phyloP scores from a whole-genome alignment of 2,888 invertebrate genomes.

The Lepetodrilus schrolli region DNA sequence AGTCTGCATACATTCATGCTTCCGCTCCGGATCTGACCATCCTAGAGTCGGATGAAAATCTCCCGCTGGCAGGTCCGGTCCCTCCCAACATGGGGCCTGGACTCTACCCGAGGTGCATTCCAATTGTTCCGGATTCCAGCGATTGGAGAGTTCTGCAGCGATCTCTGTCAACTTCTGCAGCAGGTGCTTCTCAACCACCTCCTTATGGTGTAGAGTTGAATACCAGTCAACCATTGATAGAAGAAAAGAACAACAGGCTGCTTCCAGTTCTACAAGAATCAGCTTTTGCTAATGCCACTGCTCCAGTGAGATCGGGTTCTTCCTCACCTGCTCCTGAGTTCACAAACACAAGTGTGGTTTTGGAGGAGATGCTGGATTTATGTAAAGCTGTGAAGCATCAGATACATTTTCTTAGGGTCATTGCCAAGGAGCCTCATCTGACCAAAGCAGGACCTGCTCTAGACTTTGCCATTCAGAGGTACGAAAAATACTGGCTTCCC shows the following conservation, averaged over 20 bases:
- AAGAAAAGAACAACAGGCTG: neutral
- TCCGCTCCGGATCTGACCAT: neutral
- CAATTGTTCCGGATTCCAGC: neutral
- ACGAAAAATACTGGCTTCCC: conserved; percentile 76
- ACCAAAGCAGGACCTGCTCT: conserved; percentile 60
- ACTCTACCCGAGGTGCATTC: conserved; percentile 4
- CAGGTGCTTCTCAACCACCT: neutral
- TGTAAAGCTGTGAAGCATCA: conserved; percentile 53
- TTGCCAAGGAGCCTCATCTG: conserved; percentile 54
- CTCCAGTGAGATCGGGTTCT: neutral
- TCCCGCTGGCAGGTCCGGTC: neutral
- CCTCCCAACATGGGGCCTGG: neutral
- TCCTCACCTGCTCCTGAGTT: conserved; percentile 39
- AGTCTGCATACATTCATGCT: neutral
- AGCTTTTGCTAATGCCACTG: conserved; percentile 16
- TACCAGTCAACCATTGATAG: too few species aligned
- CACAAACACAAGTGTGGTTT: neutral
- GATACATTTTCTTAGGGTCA: conserved; percentile 60
- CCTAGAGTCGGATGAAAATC: neutral
- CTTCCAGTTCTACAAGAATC: neutral
- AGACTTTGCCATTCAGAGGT: conserved; percentile 75
- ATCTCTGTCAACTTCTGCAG: neutral
- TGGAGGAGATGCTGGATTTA: conserved; percentile 48
- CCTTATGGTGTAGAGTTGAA: too few species aligned
- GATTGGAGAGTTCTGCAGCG: too few species aligned